Percentiles rank a stretch among this genome's conserved stretches.
phyloP scores from a whole-genome alignment of 2,113 vertebrate genomes.

The Alosa alosa region DNA sequence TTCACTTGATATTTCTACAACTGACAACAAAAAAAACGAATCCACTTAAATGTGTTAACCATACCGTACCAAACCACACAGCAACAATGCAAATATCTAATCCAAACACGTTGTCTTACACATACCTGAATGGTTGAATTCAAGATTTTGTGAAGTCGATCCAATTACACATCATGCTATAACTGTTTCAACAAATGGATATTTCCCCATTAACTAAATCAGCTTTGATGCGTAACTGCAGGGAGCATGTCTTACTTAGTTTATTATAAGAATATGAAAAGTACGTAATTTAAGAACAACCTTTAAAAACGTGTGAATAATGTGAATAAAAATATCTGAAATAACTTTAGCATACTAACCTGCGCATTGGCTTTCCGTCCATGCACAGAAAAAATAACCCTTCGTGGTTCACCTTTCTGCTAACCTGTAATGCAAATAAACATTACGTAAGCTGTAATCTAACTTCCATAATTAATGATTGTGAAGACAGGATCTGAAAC shows the following conservation, averaged over 20 bases:
- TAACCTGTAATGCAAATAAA: conserved; percentile 40
- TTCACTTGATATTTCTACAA: too few species aligned
- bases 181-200: background rate
- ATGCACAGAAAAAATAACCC: conserved; percentile 85
- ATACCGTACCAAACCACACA: too few species aligned
- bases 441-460: background rate
- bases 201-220: background rate
- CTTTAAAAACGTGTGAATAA: too few species aligned
- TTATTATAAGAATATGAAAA: background rate
- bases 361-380: conserved; percentile 97
- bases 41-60: too few species aligned
- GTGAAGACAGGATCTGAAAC: too few species aligned
- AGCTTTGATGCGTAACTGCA: background rate
- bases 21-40: too few species aligned
- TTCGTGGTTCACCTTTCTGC: conserved; percentile 59
- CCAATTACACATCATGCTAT: too few species aligned
- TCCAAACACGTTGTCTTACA: too few species aligned
- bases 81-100: too few species aligned
- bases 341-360: conserved; percentile 69
- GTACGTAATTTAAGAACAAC: background rate
- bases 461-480: too few species aligned
- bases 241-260: background rate
- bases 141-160: too few species aligned
- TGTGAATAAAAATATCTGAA: background rate
- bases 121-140: too few species aligned